phyloP scores from a whole-genome alignment of 2,113 vertebrate species.

The Phrynosoma blainvillii region DNA sequence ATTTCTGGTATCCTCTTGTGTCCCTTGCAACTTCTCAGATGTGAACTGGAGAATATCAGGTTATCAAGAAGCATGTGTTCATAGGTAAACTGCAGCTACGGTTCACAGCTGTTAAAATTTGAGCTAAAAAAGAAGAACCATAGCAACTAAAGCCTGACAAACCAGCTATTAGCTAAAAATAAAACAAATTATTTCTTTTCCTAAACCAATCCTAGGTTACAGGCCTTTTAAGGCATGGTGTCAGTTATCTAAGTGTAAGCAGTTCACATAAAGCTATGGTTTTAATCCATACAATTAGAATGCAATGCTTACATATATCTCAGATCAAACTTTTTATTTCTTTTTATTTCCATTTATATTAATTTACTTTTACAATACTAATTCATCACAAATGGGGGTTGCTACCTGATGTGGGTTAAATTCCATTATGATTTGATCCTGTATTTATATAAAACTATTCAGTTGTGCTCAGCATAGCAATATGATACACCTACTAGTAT shows the following conservation, averaged over 20 bases:
- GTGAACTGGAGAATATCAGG: constrained; percentile 2
- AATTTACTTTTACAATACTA: too few species aligned
- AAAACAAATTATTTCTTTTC: constrained; percentile 34
- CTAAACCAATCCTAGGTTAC: constrained; percentile 44
- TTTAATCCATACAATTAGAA: neutral
- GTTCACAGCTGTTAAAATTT: constrained; percentile 56
- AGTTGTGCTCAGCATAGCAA: too few species aligned
- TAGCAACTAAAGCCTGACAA: constrained; percentile 52
- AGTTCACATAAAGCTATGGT: neutral
- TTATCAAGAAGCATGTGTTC: constrained; percentile 34
- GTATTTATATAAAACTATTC: too few species aligned
- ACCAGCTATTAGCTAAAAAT: constrained; percentile 57
- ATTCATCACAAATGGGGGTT: too few species aligned
- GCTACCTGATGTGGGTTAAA: too few species aligned
- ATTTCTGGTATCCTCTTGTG: constrained; percentile 10
- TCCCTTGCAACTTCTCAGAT: neutral
- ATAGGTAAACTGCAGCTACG: constrained; percentile 57
- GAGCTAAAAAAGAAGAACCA: constrained; percentile 59
- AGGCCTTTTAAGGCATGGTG: constrained; percentile 57
- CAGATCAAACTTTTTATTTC: too few species aligned
- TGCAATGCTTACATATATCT: too few species aligned
- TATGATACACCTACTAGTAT: too few species aligned
- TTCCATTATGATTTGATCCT: too few species aligned
- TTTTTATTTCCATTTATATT: too few species aligned
- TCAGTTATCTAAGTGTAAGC: constrained; percentile 36